Base-by-base conservation (phyloP, 2,797 vertebrate species). In the Odontamblyopus rebecca region DNA sequence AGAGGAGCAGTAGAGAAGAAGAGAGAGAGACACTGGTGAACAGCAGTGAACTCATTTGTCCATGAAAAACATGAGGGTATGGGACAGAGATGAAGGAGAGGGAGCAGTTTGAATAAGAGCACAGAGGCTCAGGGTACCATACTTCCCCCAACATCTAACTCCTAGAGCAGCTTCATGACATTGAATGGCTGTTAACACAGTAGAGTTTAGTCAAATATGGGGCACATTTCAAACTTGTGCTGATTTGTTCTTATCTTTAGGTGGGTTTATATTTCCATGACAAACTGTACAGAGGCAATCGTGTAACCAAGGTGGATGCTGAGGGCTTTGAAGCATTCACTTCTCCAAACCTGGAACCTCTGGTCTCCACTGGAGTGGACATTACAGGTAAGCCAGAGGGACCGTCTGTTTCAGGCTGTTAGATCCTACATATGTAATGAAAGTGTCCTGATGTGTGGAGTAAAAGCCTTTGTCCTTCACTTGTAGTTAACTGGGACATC, bases 211-310 rank as follows among this genome's bases (percentile, higher is more conserved):
- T n/a, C 16, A 44, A 66, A 18, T 9, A 50, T 30, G 26, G 38
- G 9, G 19, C 9, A 26, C 62, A 27, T 44, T 16, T 1, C 5
- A 6, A 16, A 26, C n/a, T 64, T 51, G 26, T 53, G 48, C 27
- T 32, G 30, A 35, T 27, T 5, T 15, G 9, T 67, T 30, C 64
- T 53, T 69, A 29, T 63, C 3, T 68, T 60, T 89, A 99, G 98
- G 97, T 99, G 85, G 96, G 96, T 85, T 92, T 99, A 50, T 98
- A 98, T 91, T 99, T 99, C 93, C 94, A 95, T 92, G 95, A 98
- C 89, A 97, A 96, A 89, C 95, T 99, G 74, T 98, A 97, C 89
- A 93, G 96, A 89, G 98, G 97, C 78, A 98, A 97, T 76, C 95
- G 96, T 68, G 94, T 94, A 70, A 98, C 97, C 75, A 99, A 99